Evolutionary conservation across 2,113 vertebrate genomes (phyloP).

Genomic region (Ammodytes marinus): DNA sequence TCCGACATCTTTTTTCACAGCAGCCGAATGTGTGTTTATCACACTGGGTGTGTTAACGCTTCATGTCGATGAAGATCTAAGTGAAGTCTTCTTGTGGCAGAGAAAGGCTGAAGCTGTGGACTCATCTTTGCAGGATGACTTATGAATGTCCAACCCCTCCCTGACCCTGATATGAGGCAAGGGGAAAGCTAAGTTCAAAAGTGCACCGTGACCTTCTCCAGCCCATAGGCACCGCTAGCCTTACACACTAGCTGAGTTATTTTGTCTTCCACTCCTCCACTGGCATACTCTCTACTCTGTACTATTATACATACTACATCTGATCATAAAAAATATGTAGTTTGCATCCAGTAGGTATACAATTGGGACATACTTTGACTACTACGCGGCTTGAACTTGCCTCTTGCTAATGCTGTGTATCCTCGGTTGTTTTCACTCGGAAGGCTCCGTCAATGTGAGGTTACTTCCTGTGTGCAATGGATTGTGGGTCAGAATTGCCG

Average conservation of each 20-base stretch:
- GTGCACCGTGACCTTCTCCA: slow-evolving; percentile 75
- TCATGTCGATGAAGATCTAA: slow-evolving; percentile 62
- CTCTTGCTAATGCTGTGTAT: no score
- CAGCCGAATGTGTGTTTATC: slow-evolving; percentile 44
- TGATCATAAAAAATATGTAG: no score
- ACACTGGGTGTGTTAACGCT: slow-evolving; percentile 55
- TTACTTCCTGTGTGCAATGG: no score
- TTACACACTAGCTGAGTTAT: slow-evolving; percentile 6
- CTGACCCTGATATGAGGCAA: background rate
- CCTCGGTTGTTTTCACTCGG: no score
- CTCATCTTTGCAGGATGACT: slow-evolving; percentile 57
- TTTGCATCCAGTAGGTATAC: no score
- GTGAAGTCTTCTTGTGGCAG: slow-evolving; percentile 39
- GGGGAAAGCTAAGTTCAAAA: slow-evolving; percentile 76
- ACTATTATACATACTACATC: no score
- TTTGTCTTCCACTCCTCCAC: slow-evolving; percentile 19
- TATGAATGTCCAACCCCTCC: slow-evolving; percentile 56
- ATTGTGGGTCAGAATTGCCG: no score
- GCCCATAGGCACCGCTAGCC: slow-evolving; percentile 10
- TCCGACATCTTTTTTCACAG: slow-evolving; percentile 45
- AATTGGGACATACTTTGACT: no score
- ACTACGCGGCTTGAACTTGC: no score
- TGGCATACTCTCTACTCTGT: no score
- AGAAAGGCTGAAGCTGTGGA: slow-evolving; percentile 8
- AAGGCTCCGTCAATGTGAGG: no score